phyloP scores from a whole-genome alignment of 2,113 vertebrate genomes.

The Pterocles gutturalis region DNA sequence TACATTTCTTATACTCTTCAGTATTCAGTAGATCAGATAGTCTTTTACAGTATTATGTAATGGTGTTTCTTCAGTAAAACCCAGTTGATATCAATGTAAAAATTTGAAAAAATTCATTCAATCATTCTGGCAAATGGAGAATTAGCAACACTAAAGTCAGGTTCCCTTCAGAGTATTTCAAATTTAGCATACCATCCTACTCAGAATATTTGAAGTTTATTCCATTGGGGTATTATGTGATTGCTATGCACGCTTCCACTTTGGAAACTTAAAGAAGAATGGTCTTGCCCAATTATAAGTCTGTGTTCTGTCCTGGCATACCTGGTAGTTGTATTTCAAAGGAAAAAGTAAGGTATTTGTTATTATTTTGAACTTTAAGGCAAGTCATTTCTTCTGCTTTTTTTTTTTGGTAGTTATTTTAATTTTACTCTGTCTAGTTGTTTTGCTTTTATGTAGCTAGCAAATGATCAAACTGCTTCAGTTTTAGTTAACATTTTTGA shows the following conservation, averaged over 20 bases:
- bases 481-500: background rate
- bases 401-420: background rate
- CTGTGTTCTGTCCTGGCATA: background rate
- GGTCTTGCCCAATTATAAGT: background rate
- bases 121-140: background rate
- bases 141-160: background rate
- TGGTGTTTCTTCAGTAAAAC: background rate
- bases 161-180: background rate
- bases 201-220: background rate
- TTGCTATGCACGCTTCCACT: background rate
- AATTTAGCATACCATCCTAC: background rate
- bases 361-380: background rate
- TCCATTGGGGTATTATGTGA: background rate
- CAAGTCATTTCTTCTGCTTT: background rate
- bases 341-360: background rate
- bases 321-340: background rate
- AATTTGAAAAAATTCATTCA: background rate
- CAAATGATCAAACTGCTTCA: background rate
- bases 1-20: background rate
- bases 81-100: background rate
- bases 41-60: background rate
- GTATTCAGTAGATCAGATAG: background rate
- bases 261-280: background rate
- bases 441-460: background rate
- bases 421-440: background rate